Evolutionary conservation across 2,797 vertebrate genomes (phyloP), one percentile per base, ranked within the genome.

Genomic region (Clarias laeviceps): DNA sequence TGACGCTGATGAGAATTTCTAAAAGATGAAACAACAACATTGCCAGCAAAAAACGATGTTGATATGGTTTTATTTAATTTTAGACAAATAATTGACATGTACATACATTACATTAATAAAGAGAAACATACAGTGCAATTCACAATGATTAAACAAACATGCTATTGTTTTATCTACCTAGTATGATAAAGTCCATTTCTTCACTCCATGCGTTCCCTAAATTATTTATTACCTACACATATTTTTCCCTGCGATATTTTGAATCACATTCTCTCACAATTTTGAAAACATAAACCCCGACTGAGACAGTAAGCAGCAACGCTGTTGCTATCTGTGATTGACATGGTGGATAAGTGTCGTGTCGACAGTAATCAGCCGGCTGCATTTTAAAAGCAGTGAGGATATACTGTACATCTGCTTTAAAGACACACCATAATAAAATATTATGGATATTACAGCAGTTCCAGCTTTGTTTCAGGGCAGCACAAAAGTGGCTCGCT

Each of bases 371-470:
- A 91, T 93, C 91, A 88, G 83, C 57, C 22, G 65, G 56, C 78
- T 86, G 83, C 91, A 84, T 89, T 90, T 88, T 87, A 86, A 89
- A 88, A 78, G 84, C 87, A 74, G 73, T 45, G n/a, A 77, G 77
- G 83, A 86, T 65, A 86, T 86, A 82, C 83, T 87, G 65, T 56
- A 68, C 65, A 74, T 29, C 65, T 77, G 68, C 68, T 65, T 89
- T 85, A 84, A 83, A 87, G 62, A 91, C 92, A 90, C 82, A 70
- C 78, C 88, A 90, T 86, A 90, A 91, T 91, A 88, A 87, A 88
- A 89, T 89, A 89, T 83, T 77, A 86, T 86, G 88, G 84, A 91
- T 92, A 91, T 92, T 92, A 92, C 89, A 90, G 91, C 86, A 64
- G 85, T 90, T 89, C 85, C 88, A 88, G 87, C 91, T 88, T 90